These are phyloP conservation scores for Edolisoma coerulescens DNA, from an alignment of 2,113 vertebrate genomes.

Conservation along the genomic window DNA sequence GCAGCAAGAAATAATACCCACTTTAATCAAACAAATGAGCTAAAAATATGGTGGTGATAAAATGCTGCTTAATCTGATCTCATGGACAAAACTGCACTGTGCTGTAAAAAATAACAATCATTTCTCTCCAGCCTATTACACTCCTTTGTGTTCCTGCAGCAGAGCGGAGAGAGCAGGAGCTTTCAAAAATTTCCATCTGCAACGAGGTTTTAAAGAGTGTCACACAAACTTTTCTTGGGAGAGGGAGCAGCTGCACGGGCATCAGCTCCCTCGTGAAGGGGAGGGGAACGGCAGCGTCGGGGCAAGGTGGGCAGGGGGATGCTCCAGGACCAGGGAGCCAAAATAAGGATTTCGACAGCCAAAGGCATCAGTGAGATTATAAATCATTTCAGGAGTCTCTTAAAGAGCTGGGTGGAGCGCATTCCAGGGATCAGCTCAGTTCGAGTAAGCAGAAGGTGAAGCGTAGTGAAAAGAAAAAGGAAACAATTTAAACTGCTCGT, in stretches of 20 bases:
- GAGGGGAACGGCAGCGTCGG: not conserved
- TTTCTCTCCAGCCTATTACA: not conserved
- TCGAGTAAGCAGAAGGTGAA: not conserved
- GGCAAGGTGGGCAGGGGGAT: not conserved
- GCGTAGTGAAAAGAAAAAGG: not conserved
- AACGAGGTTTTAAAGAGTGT: not conserved
- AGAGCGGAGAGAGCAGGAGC: not conserved
- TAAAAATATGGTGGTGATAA: not conserved
- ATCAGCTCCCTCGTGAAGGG: rapidly evolving
- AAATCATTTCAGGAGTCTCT: not conserved
- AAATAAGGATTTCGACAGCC: not conserved
- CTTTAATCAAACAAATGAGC: not conserved
- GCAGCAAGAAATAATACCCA: not conserved
- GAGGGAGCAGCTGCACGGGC: not conserved
- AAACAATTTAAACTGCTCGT: not conserved
- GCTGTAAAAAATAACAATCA: not conserved
- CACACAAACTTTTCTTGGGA: not conserved
- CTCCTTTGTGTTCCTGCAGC: not conserved
- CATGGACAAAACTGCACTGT: not conserved
- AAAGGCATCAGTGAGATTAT: not conserved
- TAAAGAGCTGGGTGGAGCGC: not conserved
- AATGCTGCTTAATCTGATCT: not conserved
- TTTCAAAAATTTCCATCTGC: not conserved
- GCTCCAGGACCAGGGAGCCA: not conserved
- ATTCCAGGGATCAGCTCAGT: not conserved